These are phyloP conservation scores for Platypus cylindrus DNA, from an alignment of 2,888 invertebrate species.

Conservation along the genomic window DNA sequence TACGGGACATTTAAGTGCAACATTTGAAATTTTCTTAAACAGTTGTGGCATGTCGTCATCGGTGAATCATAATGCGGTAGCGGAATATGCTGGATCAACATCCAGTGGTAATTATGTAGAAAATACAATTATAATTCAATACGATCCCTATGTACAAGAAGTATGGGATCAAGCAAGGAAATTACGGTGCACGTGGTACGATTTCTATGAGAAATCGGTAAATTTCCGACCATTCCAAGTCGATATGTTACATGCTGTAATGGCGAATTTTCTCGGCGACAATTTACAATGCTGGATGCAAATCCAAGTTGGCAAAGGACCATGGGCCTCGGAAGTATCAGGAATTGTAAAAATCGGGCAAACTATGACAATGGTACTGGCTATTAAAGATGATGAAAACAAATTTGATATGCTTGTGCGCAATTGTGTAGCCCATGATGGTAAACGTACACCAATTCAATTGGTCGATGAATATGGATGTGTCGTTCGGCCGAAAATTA, in stretches of 20 bases:
- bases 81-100: conserved; percentile 71
- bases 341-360: conserved; percentile 93
- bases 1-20: conserved; percentile 80
- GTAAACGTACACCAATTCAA: conserved; percentile 85
- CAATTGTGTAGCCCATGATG: conserved; percentile 90
- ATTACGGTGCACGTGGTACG: conserved; percentile 89
- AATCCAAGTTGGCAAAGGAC: conserved; percentile 91
- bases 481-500: conserved; percentile 85
- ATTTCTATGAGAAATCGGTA: conserved; percentile 89
- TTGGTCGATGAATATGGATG: conserved; percentile 88
- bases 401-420: conserved; percentile 92
- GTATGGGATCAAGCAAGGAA: conserved; percentile 93
- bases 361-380: conserved; percentile 93
- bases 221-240: conserved; percentile 93
- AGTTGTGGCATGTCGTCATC: conserved; percentile 90
- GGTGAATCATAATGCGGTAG: conserved; percentile 78
- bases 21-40: conserved; percentile 86
- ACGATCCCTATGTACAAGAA: conserved; percentile 89
- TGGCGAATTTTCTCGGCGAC: conserved; percentile 90
- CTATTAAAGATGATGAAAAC: conserved; percentile 90
- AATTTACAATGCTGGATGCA: conserved; percentile 97
- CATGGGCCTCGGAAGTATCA: conserved; percentile 94
- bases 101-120: conserved; percentile 89
- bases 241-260: conserved; percentile 89
- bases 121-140: conserved; percentile 89